Evolutionary conservation across 1,140 invertebrate genomes (phyloP).

Genomic region (Rhopalosiphum maidis): DNA sequence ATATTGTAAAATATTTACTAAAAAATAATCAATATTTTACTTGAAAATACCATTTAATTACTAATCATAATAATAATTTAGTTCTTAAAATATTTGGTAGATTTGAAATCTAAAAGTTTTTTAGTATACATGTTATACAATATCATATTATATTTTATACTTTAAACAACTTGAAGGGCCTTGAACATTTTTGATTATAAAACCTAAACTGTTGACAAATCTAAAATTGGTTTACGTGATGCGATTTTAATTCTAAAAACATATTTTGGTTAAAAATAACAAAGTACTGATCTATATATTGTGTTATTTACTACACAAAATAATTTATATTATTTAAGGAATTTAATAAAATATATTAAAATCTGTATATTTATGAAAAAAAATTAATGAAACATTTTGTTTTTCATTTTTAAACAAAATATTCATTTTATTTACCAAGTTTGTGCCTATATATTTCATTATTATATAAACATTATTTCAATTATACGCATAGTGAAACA

Average conservation of each 20-base stretch:
- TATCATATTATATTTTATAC: not conserved
- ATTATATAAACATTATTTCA: too few relatives aligned
- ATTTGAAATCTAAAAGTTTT: not conserved
- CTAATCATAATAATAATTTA: not conserved
- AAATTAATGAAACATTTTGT: not conserved
- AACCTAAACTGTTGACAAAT: not conserved
- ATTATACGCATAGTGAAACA: too few relatives aligned
- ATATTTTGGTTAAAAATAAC: not conserved
- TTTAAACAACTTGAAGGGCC: not conserved
- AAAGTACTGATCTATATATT: not conserved
- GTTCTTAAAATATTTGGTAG: not conserved
- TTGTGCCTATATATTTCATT: too few relatives aligned
- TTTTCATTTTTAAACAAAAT: too few relatives aligned
- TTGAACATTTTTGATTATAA: conserved; percentile 5
- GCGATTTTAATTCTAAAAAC: not conserved
- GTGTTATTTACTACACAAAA: not conserved
- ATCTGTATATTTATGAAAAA: not conserved
- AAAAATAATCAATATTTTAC: not conserved
- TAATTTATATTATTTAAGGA: not conserved
- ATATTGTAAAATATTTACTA: too few relatives aligned
- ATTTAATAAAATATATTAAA: not conserved
- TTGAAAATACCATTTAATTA: not conserved
- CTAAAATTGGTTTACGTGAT: conserved; percentile 11
- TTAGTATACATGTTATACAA: not conserved
- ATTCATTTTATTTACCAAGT: too few relatives aligned